Base-by-base conservation (phyloP, 2,888 invertebrate genomes). In the Cheilosia impressa region DNA sequence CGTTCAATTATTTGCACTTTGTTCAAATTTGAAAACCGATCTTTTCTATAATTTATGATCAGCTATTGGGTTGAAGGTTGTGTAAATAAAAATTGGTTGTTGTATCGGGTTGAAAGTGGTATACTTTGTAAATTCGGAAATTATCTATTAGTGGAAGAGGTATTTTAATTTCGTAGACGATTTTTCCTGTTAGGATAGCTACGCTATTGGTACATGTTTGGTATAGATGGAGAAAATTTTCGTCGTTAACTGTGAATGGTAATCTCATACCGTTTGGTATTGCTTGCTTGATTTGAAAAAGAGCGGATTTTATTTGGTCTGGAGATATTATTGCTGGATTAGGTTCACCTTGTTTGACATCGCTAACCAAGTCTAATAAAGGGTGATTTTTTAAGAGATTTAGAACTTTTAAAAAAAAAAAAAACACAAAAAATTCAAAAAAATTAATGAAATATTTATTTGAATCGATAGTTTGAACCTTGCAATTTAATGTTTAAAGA, bases 51-150 rank as follows among this genome's bases (percentile, higher is more conserved):
- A 63, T 41, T 45, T 15, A 45, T 62, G 7, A 62, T 13, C 17
- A 62, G n/a, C 31, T 45, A 62, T 31, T 62, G 62, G n/a, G 27
- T 62, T 31, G 62, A 47, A 31, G 45, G 45, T 27, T 62, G 62
- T 62, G 47, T 31, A 19, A 62, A 62, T 22, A 62, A 24, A 27
- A 62, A 31, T 17, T 47, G 27, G n/a, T 31, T 47, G 7, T 47
- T 47, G 10, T 63, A 47, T 31, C 5, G 7, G 45, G 47, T 62
- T 47, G 45, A 47, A 17, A 62, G 62, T n/a, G 62, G 45, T 47
- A 63, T 31, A 47, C 4, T 10, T 47, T 63, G 27, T 31, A 47
- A 19, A 47, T 47, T 17, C 19, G 31, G 31, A 63, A 63, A 6
- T 63, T 63, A 19, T 63, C 47, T 31, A 47, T 27, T n/a, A 31